These are phyloP conservation scores for Scaptomyza flava DNA, from an alignment of 2,888 invertebrate species.

Conservation along the genomic window DNA sequence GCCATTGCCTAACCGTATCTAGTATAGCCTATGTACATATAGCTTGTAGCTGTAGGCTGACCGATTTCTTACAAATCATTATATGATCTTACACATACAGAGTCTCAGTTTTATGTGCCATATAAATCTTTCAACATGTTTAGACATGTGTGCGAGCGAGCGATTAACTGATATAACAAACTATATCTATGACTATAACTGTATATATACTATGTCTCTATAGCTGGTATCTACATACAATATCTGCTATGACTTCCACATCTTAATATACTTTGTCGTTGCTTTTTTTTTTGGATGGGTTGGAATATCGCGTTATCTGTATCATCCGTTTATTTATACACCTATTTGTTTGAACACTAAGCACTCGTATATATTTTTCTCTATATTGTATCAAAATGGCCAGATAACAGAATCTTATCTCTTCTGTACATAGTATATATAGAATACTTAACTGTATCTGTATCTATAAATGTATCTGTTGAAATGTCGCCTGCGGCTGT, in stretches of 20 bases:
- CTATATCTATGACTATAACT: slow-evolving; percentile 26
- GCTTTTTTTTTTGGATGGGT: neutral
- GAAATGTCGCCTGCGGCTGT: slow-evolving; percentile 32
- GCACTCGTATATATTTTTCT: slow-evolving; percentile 29
- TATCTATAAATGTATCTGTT: slow-evolving; percentile 29
- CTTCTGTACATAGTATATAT: slow-evolving; percentile 21
- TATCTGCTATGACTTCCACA: slow-evolving; percentile 46
- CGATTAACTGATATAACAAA: slow-evolving; percentile 70
- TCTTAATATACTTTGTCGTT: slow-evolving; percentile 33
- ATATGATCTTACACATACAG: slow-evolving; percentile 62
- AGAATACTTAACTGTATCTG: slow-evolving; percentile 21
- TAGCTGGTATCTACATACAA: slow-evolving; percentile 27
- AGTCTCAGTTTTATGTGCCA: slow-evolving; percentile 49
- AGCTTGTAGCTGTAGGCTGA: slow-evolving; percentile 26
- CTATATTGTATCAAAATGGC: slow-evolving; percentile 25
- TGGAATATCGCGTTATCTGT: slow-evolving; percentile 48
- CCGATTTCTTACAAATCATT: slow-evolving; percentile 79
- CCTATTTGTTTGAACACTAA: slow-evolving; percentile 79
- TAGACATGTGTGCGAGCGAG: slow-evolving; percentile 54
- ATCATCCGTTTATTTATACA: slow-evolving; percentile 73
- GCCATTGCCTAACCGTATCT: slow-evolving; percentile 69
- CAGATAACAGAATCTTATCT: slow-evolving; percentile 68
- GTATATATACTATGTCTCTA: slow-evolving; percentile 17
- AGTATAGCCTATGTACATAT: slow-evolving; percentile 43
- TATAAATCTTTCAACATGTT: slow-evolving; percentile 81